phyloP scores from a whole-genome alignment of 2,113 vertebrate species.

The Beaufortia kweichowensis region DNA sequence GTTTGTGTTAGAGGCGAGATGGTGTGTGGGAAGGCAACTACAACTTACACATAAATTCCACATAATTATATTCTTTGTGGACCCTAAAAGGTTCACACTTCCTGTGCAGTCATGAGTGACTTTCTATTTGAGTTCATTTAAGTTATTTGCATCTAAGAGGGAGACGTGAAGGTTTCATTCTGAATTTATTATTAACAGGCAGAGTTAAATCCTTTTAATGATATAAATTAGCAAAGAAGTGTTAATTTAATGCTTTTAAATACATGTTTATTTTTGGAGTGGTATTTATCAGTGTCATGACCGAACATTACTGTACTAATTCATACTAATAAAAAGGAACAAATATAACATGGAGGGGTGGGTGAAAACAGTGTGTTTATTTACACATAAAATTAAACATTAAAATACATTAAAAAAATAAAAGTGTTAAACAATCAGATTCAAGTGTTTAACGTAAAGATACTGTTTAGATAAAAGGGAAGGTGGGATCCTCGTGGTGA shows the following conservation, averaged over 20 bases:
- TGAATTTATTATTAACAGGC: slow-evolving; percentile 15
- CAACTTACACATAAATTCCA: not conserved
- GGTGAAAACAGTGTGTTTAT: no score
- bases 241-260: not conserved
- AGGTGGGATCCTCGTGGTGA: no score
- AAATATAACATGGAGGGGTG: no score
- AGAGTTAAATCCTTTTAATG: not conserved
- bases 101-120: slow-evolving; percentile 1
- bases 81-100: slow-evolving; percentile 14
- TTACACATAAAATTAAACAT: no score
- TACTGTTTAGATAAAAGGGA: no score
- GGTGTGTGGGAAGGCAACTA: slow-evolving; percentile 21
- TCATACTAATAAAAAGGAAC: no score
- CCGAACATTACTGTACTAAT: no score
- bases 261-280: no score
- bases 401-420: no score
- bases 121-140: slow-evolving; percentile 19
- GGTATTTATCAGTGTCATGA: no score
- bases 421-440: no score
- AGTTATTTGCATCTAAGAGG: slow-evolving; percentile 12
- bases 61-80: slow-evolving; percentile 20
- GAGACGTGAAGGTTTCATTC: slow-evolving; percentile 4
- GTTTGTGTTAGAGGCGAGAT: slow-evolving; percentile 18
- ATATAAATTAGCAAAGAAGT: not conserved
- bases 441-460: no score